phyloP scores from a whole-genome alignment of 53 echinoderm and acorn worm species.

The Pentamera pediparva region DNA sequence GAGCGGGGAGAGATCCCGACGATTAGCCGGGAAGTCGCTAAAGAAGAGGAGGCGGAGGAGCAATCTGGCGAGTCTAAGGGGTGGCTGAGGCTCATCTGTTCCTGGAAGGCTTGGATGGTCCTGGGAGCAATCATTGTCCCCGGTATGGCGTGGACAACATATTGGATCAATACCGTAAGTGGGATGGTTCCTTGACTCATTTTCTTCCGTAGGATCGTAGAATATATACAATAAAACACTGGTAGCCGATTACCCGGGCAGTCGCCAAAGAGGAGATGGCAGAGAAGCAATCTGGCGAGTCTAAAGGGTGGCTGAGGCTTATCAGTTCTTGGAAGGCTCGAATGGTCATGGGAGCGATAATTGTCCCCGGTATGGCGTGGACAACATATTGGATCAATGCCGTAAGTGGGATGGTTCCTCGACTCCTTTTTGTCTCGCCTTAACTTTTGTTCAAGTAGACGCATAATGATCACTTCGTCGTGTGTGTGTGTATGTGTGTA shows the following conservation, averaged over 20 bases:
- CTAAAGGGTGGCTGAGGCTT: background rate
- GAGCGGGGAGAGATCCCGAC: background rate
- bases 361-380: background rate
- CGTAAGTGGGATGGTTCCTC: too few relatives aligned
- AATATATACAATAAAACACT: too few relatives aligned
- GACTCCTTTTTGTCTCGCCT: background rate
- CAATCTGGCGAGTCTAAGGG: background rate
- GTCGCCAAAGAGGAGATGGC: background rate
- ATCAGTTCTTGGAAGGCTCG: background rate
- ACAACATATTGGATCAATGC: too few relatives aligned
- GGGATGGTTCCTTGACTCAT: too few relatives aligned
- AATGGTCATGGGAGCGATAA: background rate
- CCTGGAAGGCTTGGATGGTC: background rate
- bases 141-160: too few relatives aligned
- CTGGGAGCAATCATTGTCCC: background rate
- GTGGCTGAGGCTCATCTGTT: background rate
- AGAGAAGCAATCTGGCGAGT: background rate
- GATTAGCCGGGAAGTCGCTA: background rate
- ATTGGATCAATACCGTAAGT: background rate
- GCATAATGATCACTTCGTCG: too few relatives aligned
- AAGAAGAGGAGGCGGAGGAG: background rate
- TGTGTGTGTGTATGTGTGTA: too few relatives aligned
- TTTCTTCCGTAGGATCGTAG: background rate
- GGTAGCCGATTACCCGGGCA: background rate
- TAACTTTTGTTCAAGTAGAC: too few relatives aligned